Conservation (phyloP, 2,113 vertebrate species). For the Oriolus oriolus region DNA sequence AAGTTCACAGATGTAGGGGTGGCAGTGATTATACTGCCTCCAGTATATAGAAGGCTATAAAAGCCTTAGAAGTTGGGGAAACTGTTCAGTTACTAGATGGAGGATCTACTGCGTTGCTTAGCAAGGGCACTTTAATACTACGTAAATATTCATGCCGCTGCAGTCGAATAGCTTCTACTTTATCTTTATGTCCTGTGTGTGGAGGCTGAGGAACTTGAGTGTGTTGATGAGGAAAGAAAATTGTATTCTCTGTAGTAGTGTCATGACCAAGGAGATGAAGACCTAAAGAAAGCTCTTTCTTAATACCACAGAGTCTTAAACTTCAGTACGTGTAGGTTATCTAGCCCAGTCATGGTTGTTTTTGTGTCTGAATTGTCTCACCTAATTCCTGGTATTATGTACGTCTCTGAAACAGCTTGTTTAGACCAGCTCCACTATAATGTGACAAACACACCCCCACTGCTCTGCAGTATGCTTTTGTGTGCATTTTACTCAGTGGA, state of each 20-base stretch:
- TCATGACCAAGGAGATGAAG: neutral
- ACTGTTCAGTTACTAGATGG: neutral
- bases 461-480: neutral
- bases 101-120: neutral
- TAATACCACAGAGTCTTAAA: neutral
- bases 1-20: neutral
- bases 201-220: neutral
- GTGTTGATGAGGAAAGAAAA: neutral
- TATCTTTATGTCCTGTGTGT: neutral
- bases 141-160: neutral
- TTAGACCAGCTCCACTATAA: neutral
- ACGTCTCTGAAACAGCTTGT: neutral
- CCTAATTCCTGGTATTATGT: neutral
- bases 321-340: rapidly evolving
- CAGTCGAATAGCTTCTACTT: neutral
- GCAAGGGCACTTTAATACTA: neutral
- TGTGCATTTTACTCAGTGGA: neutral
- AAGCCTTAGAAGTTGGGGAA: neutral
- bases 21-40: neutral
- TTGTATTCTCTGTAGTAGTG: neutral
- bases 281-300: neutral
- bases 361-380: neutral
- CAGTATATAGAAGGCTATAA: neutral
- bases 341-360: neutral
- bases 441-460: neutral